Evolutionary conservation across 2,888 invertebrate species (phyloP), one percentile per base, ranked within the genome.

Genomic region (Drosophila hamatofila): DNA sequence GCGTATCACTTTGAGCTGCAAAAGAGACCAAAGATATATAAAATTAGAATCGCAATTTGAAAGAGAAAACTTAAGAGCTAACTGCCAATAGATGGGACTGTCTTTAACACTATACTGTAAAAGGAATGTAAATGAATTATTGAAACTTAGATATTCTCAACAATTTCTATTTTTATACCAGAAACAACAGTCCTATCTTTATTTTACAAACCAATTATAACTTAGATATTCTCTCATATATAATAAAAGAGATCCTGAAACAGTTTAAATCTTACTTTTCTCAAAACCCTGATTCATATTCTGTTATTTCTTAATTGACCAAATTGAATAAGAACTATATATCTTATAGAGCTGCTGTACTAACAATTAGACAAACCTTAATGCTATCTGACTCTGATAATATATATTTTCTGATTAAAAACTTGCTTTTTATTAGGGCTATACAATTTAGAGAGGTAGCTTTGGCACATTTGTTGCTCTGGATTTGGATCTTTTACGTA

Each of bases 1-100:
- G 92, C 14, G 93, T 92, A 72, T 94, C 94, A 18, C 83, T 76
- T 77, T 92, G 91, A 56, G 88, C 91, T 91, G 78, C n/a, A 74
- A 70, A 23, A 18, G 18, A 49, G 4, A 49, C 41, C 6, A 44
- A 37, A 33, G 6, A 21, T 8, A 3, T 3, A 27, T 1, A 23
- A 7, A 63, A 14, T 75, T 56, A 58, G 30, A 30, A 16, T 9
- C 3, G 27, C 8, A 27, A 0, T 2, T 9, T 4, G 2, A 12
- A 9, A n/a, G 1, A 52, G 23, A 25, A 11, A 7, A 7, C 8
- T 52, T 25, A 2, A 27, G 18, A 55, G 16, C 33, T n/a, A 39
- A 51, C 27, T 54, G 52, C 30, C 5, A n/a, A 4, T 48, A 8
- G 18, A 18, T 30, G 18, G 27, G 11, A 16, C 23, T 16, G 14